Evolutionary conservation across 2,888 invertebrate genomes (phyloP).

Genomic region (Heliconius erato): DNA sequence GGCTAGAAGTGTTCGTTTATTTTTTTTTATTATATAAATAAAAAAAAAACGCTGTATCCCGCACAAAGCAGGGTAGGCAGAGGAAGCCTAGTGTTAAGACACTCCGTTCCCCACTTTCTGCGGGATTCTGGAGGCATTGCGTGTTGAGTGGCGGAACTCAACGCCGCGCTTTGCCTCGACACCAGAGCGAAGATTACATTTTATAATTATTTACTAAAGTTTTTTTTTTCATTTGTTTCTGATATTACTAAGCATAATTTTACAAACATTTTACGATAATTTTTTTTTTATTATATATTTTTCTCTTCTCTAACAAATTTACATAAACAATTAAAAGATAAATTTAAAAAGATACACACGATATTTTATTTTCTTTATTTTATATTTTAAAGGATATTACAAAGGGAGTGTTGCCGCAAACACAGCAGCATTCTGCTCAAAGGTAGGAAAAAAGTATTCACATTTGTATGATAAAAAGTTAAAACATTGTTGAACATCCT

Average conservation of each 20-base stretch:
- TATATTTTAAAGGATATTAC: slow-evolving; percentile 8
- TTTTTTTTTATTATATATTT: neutral
- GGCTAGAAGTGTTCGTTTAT: slow-evolving; percentile 32
- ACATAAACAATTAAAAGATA: no score
- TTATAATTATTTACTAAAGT: neutral
- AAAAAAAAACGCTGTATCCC: no score
- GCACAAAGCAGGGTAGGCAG: neutral
- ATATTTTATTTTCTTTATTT: slow-evolving; percentile 7
- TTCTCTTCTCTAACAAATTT: no score
- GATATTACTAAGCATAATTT: neutral
- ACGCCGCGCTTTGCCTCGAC: no score
- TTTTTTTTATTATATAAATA: neutral
- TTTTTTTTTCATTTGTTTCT: neutral
- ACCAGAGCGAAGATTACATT: no score
- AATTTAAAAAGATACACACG: neutral
- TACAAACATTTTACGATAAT: neutral
- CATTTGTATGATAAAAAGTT: slow-evolving; percentile 13
- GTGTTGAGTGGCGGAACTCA: no score
- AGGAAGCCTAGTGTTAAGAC: no score
- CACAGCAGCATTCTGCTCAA: neutral
- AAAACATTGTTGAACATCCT: neutral
- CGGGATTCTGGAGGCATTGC: no score
- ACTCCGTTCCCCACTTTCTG: no score
- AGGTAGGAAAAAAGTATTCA: slow-evolving; percentile 2
- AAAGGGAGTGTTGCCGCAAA: slow-evolving; percentile 5